These are phyloP conservation scores for Cyanistes caeruleus DNA, from an alignment of 2,113 vertebrate species.

Conservation along the genomic window DNA sequence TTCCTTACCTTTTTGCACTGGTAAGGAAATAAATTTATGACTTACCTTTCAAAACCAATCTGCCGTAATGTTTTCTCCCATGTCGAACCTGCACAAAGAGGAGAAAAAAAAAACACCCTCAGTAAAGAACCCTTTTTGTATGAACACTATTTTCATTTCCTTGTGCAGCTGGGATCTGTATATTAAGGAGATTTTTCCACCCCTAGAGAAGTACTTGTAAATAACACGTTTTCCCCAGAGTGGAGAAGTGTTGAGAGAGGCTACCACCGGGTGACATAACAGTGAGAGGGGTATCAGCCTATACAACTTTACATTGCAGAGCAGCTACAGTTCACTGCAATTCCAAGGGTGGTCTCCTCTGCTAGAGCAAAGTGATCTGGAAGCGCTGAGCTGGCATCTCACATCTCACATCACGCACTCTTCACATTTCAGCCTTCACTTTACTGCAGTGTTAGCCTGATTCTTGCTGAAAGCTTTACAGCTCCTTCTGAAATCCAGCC, in stretches of 20 bases:
- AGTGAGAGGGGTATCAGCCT: background rate
- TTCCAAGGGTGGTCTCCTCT: background rate
- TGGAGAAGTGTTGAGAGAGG: background rate
- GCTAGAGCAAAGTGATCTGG: background rate
- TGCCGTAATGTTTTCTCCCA: constrained; percentile 96
- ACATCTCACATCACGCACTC: background rate
- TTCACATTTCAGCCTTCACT: constrained; percentile 35
- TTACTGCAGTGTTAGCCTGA: background rate
- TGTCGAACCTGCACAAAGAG: constrained; percentile 80
- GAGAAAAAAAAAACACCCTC: constrained; percentile 44
- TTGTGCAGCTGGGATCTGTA: background rate
- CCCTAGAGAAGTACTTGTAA: background rate
- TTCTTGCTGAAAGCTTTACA: constrained; percentile 14
- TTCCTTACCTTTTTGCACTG: background rate
- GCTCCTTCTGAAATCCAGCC: background rate
- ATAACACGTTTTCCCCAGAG: background rate
- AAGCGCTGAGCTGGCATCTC: constrained; percentile 12
- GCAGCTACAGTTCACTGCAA: background rate
- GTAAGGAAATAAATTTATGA: background rate
- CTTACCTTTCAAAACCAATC: constrained; percentile 98
- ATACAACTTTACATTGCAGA: background rate
- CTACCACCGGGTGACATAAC: background rate
- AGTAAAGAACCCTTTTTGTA: background rate
- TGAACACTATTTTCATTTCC: background rate
- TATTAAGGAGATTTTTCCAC: background rate